Base-by-base conservation (phyloP, 2,113 vertebrate species). In the human (Homo sapiens) region DNA sequence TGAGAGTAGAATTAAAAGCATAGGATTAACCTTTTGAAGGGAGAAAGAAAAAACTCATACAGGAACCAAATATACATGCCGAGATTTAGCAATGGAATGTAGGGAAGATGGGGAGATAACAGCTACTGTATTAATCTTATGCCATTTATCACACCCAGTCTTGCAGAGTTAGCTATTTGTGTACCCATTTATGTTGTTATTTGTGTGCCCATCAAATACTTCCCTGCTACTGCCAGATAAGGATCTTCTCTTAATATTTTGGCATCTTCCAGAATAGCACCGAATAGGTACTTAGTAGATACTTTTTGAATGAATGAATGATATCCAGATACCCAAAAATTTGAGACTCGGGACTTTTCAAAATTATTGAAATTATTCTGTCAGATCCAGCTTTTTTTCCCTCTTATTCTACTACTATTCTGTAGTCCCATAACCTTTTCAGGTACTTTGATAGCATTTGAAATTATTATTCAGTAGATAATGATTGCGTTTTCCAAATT, bases 301-400 rank as follows among this genome's bases (percentile, higher is more conserved):
- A 85, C 43, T 72, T 83, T 84, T 90, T 55, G 23, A 89, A 38
- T 93, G 61, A 89, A 18, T 68, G 18, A 88, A 23, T 90, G 48
- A 43, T 90, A 3, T 89, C 73, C 17, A 43, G n/a, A 23, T 68
- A 84, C 50, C 61, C 38, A 75, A 64, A 87, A 35, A 18, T 85
- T 92, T 94, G 11, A 87, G 64, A 95, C 38, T 70, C 11, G 70
- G 38, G 18, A 55, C 82, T 94, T 95, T 94, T 70, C 40, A 94
- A 48, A 94, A 52, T 79, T 90, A 25, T 8, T 40, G 38, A 87
- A 59, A 78, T 90, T 81, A 64, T 55, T 94, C 12, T 95, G 23
- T 84, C 32, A 76, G 12, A n/a, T 35, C n/a, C 17, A 30, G 17
- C 17, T 25, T 16, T 10, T 32, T 5, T 14, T 1, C 3, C 2